A percentile compares a stretch with the other conserved stretches of the same genome.
Evolutionary conservation across 1,140 invertebrate genomes (phyloP).

Genomic region (Nephila pilipes): DNA sequence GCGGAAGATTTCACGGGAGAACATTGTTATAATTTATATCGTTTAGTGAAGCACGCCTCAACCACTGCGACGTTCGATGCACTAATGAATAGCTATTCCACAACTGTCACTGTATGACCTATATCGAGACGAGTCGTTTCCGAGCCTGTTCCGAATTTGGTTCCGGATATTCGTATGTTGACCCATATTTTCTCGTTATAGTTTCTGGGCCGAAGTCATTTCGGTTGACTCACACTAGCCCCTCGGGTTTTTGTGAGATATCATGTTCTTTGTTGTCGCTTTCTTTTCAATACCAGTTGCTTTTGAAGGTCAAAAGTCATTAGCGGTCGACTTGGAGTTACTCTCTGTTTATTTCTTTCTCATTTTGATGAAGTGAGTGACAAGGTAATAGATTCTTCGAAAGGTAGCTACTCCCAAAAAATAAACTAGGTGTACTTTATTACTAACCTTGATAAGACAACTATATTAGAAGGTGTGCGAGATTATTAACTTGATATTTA

Average conservation of each 20-base stretch:
- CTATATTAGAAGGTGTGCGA: neutral
- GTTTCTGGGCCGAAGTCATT: neutral
- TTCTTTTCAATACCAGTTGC: neutral
- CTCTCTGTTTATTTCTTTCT: neutral
- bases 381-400: too few relatives aligned
- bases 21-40: neutral
- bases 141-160: neutral
- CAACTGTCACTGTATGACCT: neutral
- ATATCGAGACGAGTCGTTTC: neutral
- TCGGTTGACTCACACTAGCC: neutral
- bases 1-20: neutral
- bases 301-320: neutral
- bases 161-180: neutral
- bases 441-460: neutral
- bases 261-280: constrained; percentile 1
- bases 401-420: neutral
- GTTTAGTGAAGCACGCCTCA: neutral
- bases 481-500: too few relatives aligned
- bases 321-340: neutral
- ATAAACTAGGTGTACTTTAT: neutral
- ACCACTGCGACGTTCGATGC: too few relatives aligned
- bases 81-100: neutral
- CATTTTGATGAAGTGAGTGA: neutral
- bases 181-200: neutral
- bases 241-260: neutral